Conservation (phyloP, 2,113 vertebrate species). For the Craseonycteris thonglongyai region DNA sequence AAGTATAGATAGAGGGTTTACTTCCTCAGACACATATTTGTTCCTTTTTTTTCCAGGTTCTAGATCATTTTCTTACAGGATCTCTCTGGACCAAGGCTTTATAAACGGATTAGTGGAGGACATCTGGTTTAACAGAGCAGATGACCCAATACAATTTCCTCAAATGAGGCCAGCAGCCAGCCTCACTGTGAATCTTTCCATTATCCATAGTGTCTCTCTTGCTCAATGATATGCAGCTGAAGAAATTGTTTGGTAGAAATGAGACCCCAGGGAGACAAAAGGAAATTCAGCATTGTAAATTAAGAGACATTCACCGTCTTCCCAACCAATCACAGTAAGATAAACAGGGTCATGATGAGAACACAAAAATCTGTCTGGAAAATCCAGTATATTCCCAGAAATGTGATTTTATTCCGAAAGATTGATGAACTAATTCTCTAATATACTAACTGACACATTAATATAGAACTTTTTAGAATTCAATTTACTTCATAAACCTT, state of each 20-base stretch:
- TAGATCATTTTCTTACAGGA: slow-evolving; percentile 69
- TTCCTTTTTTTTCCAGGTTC: slow-evolving; percentile 7
- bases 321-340: slow-evolving; percentile 31
- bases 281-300: slow-evolving; percentile 42
- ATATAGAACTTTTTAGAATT: slow-evolving; percentile 7
- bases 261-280: slow-evolving; percentile 57
- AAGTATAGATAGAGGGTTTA: background rate
- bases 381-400: slow-evolving; percentile 22
- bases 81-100: slow-evolving; percentile 56
- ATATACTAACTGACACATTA: background rate
- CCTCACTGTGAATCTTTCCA: slow-evolving; percentile 59
- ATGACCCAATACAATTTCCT: slow-evolving; percentile 46
- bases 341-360: slow-evolving; percentile 4
- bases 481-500: slow-evolving; percentile 15
- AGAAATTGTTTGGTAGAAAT: slow-evolving; percentile 66
- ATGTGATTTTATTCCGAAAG: slow-evolving; percentile 16
- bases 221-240: slow-evolving; percentile 43
- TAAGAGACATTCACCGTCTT: background rate
- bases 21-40: background rate
- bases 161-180: slow-evolving; percentile 61
- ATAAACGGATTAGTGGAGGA: slow-evolving; percentile 59
- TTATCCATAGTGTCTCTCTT: slow-evolving; percentile 54
- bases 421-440: slow-evolving; percentile 19
- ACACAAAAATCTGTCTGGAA: slow-evolving; percentile 45
- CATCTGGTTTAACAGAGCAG: slow-evolving; percentile 60